These are phyloP conservation scores for Perodicticus potto DNA, from an alignment of 2,797 vertebrate genomes.

Conservation along the genomic window DNA sequence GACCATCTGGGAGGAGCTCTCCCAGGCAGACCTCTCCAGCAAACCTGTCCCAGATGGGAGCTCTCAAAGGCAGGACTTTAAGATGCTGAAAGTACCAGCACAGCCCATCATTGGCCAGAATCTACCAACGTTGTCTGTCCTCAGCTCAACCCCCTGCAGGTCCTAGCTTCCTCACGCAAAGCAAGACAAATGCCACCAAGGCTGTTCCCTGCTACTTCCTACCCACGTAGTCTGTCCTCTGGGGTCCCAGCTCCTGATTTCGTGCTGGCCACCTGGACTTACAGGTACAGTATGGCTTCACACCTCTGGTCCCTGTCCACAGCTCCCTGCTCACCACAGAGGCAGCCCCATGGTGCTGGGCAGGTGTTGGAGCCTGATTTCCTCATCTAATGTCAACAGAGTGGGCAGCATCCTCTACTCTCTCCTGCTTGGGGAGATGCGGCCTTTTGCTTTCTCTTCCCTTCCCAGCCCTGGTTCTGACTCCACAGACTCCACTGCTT, in stretches of 20 bases:
- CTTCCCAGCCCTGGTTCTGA: not conserved
- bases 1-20: not conserved
- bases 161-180: not conserved
- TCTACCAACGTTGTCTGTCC: not conserved
- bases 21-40: not conserved
- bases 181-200: not conserved
- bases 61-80: not conserved
- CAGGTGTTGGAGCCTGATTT: not conserved
- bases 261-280: not conserved
- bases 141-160: not conserved
- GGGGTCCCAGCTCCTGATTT: not conserved
- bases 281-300: not conserved
- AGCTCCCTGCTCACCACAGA: not conserved
- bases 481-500: not conserved
- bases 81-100: not conserved
- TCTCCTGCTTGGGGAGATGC: not conserved
- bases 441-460: not conserved
- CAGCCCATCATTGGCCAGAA: not conserved
- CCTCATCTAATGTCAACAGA: not conserved
- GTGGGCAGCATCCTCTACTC: not conserved
- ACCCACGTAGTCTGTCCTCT: not conserved
- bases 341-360: fast-evolving
- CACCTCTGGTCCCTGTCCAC: not conserved
- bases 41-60: not conserved
- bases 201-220: not conserved